Evolutionary conservation across 2,113 vertebrate species (phyloP), one percentile per base, ranked within the genome.

Genomic region (Lepus europaeus): DNA sequence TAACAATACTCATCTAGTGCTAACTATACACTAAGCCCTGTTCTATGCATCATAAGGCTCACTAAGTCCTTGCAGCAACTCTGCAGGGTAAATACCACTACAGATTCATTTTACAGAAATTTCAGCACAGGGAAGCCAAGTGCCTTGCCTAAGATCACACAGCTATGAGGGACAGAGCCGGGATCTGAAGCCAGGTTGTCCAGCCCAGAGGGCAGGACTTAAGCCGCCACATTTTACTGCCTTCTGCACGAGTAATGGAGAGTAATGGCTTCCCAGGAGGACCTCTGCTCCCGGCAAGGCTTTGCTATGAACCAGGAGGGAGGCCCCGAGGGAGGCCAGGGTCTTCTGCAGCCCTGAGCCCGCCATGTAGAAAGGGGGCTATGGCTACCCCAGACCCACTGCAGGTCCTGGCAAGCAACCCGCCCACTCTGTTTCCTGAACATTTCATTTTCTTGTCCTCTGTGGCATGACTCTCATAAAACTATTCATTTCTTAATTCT

Each of bases 401-500:
- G 53, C 49, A 70, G 70, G 69, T 53, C 59, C 80, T 56, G 49
- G 73, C 69, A 77, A 69, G 49, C 25, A 4, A 80, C 61, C 25
- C 1, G 81, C 61, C 68, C 5, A 0, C 82, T 76, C 72, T 92
- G 83, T 95, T 84, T n/a, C 9, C 90, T 51, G 85, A 27, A 2
- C 92, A 92, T 92, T 81, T 87, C 80, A 96, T 97, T 97, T 95
- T 0, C 0, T 91, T 96, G 94, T 94, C 93, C 89, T 97, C 97
- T 59, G 49, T 87, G 88, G 92, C 93, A 93, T 93, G 77, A 31
- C 95, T 96, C 89, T 82, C 92, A 95, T 95, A 96, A 97, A 98
- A 95, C 17, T 23, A 95, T 87, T 97, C 86, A 70, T 97, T 97
- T 94, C 96, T 97, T 97, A 97, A 98, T 98, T 98, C 82, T 6